Evolutionary conservation across 2,113 vertebrate species (phyloP), one percentile per base, ranked within the genome.

Genomic region (Gopherus evgoodei): DNA sequence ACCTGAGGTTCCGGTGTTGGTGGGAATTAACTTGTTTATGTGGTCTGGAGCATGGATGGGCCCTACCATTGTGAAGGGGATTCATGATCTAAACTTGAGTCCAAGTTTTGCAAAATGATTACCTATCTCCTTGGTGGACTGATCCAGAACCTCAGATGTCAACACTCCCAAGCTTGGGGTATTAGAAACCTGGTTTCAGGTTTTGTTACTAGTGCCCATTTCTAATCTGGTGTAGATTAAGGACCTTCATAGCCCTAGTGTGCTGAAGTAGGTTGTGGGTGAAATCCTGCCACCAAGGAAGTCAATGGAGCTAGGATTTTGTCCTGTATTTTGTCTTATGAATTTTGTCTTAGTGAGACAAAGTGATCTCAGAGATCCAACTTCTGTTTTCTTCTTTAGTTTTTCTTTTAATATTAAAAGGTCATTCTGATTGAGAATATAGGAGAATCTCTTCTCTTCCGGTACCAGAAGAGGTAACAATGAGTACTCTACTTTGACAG

Each of bases 401-500:
- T 17, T 24, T 56, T 62, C 62, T 86, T 42, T 8, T 89, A 54
- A 16, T 65, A 7, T 35, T 69, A 65, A 65, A 47, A 81, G 11
- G 3, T 29, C 8, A 4, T 75, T 75, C 19, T 82, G 44, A 90
- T 31, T 3, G 12, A 76, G 56, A 0, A 2, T 25, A 83, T 22
- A 2, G 9, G 35, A 5, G 4, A 42, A 2, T 57, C 56, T 54
- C 3, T 1, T n/a, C 85, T 94, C 42, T 59, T 25, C 6, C 38
- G 92, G 49, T 57, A 80, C 0, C 6, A 50, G 31, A 69, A 38
- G 35, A 35, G 35, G 4, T 69, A 7, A 79, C 72, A 94, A 94
- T 81, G 47, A 49, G 10, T 27, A 25, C 90, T 93, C 89, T 92
- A 92, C 91, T 89, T 72, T 49, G 38, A 9, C 35, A 62, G 56